Base-by-base conservation (phyloP, 2,797 vertebrate genomes). In the Lerista edwardsae region DNA sequence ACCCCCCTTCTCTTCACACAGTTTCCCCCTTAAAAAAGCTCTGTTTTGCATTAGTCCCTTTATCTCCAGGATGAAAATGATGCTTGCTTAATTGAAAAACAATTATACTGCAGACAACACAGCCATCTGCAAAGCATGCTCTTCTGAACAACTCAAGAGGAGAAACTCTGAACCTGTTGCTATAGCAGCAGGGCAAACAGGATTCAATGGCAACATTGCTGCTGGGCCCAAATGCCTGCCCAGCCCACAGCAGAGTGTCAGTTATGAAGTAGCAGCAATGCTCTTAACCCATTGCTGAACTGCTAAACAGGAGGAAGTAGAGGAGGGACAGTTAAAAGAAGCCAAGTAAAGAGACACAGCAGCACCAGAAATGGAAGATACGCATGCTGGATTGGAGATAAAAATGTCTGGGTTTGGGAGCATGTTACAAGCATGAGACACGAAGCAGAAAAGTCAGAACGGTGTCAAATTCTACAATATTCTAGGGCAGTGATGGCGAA, bases 161-260 rank as follows among this genome's bases (percentile, higher is more conserved):
- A 39, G 23, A 57, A 31, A 81, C 2, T 36, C 12, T 55, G 27
- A 82, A 71, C 31, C 31, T 71, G 74, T 86, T 86, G 79, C 84
- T 77, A 86, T 86, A 86, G 79, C 57, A 86, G 79, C 84, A 64
- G 10, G 34, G 25, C 74, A 77, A 86, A 77, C 55, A 64, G 41
- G 67, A 86, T 71, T 75, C 41, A 55, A 25, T 31, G 34, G 74
- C 57, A 86, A 57, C 77, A 81, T 72, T 71, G 31, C 41, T 47
- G n/a, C 75, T 77, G 39, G 71, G 57, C 31, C 55, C 72, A 64
- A 64, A 86, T 51, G 17, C 19, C 73, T 81, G 41, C 25, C 25
- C 39, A 61, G 29, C 25, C n/a, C 55, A 71, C 19, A 51, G 27
- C 44, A 25, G 69, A 47, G 36, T 19, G 71, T 27, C 55, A 19